phyloP scores from a whole-genome alignment of 1,140 invertebrate species.

The Meloidogyne exigua region DNA sequence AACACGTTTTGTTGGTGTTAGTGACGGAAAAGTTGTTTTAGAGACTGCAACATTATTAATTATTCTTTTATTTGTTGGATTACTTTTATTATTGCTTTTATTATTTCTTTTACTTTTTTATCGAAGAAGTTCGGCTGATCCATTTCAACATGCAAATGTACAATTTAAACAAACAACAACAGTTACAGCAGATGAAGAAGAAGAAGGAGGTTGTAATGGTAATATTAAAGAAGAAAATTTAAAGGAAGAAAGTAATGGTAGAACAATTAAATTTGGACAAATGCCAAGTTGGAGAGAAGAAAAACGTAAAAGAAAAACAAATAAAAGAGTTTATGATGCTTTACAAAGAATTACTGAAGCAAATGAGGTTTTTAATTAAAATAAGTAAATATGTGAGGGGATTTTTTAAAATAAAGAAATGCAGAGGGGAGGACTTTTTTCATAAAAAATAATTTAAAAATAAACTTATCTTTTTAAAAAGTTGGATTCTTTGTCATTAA shows the following conservation, averaged over 20 bases:
- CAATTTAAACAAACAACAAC: background rate
- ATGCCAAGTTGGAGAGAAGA: constrained; percentile 62
- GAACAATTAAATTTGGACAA: constrained; percentile 60
- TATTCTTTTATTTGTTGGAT: constrained; percentile 52
- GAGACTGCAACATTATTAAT: constrained; percentile 57
- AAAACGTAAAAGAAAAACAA: constrained; percentile 61
- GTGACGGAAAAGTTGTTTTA: constrained; percentile 20
- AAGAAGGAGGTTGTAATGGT: too few relatives aligned
- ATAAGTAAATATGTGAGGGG: background rate
- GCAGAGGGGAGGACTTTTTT: too few relatives aligned
- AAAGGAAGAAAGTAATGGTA: constrained; percentile 40
- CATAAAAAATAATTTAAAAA: constrained; percentile 43
- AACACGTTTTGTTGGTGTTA: constrained; percentile 1
- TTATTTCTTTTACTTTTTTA: constrained; percentile 59
- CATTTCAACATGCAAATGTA: background rate
- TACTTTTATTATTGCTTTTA: constrained; percentile 53
- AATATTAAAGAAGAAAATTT: constrained; percentile 43
- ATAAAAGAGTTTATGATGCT: constrained; percentile 61
- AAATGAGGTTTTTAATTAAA: constrained; percentile 1
- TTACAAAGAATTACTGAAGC: constrained; percentile 59
- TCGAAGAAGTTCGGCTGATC: constrained; percentile 28
- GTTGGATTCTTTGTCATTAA: constrained; percentile 53
- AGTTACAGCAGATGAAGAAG: constrained; percentile 7
- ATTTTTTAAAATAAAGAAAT: background rate
- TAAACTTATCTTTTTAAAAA: background rate